Conservation (phyloP, 2,888 invertebrate genomes). For the Sphaeridia pumilis region DNA sequence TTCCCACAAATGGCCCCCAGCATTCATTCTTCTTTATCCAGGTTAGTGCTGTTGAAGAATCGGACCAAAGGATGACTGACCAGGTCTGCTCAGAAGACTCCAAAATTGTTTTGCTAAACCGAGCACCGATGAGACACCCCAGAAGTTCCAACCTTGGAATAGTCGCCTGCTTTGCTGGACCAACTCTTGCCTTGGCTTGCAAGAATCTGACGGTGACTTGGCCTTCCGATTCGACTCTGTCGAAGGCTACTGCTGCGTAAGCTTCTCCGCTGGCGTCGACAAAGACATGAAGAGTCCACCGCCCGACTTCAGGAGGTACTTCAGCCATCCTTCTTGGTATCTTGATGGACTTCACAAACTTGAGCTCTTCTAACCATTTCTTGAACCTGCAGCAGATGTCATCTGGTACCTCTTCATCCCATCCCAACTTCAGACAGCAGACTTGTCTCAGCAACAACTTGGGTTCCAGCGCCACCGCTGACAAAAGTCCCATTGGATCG, state of each 20-base stretch:
- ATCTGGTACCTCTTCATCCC: slow-evolving; percentile 18
- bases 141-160: slow-evolving; percentile 38
- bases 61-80: slow-evolving; percentile 19
- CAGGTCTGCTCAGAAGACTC: slow-evolving; percentile 14
- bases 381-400: slow-evolving; percentile 13
- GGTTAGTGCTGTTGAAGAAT: slow-evolving; percentile 21
- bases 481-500: slow-evolving; percentile 9
- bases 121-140: slow-evolving; percentile 35
- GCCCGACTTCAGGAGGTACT: neutral
- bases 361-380: slow-evolving; percentile 26
- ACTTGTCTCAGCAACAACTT: slow-evolving; percentile 22
- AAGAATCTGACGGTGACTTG: slow-evolving; percentile 26
- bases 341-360: slow-evolving; percentile 21
- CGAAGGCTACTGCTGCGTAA: slow-evolving; percentile 35
- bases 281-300: slow-evolving; percentile 35
- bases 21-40: slow-evolving; percentile 28
- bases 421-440: slow-evolving; percentile 16
- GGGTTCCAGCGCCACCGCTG: neutral
- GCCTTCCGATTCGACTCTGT: slow-evolving; percentile 21
- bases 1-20: slow-evolving; percentile 20
- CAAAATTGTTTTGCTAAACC: slow-evolving; percentile 23
- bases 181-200: slow-evolving; percentile 36
- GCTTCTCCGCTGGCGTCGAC: slow-evolving; percentile 36
- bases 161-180: slow-evolving; percentile 32
- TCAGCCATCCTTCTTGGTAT: slow-evolving; percentile 26